Conservation (phyloP, 2,113 vertebrate species). For the Rhipidura dahli region DNA sequence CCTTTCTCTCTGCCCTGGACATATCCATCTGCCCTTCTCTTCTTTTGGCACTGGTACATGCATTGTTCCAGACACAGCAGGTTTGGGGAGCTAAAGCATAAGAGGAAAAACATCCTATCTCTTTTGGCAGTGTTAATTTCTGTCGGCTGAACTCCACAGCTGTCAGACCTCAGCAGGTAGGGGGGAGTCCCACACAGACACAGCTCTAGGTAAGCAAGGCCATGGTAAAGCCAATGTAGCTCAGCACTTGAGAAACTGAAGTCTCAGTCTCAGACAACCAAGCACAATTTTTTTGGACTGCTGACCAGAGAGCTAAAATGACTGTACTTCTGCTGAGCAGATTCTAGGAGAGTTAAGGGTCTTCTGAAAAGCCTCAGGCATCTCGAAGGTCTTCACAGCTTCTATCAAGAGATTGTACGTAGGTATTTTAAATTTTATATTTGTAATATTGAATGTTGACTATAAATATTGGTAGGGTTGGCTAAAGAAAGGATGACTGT, state of each 20-base stretch:
- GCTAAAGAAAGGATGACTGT: not conserved
- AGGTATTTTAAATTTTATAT: not conserved
- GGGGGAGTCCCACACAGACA: not conserved
- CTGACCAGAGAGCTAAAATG: not conserved
- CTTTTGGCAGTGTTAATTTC: not conserved
- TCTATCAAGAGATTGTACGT: not conserved
- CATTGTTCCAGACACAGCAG: not conserved
- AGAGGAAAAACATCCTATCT: not conserved
- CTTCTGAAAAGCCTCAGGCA: not conserved
- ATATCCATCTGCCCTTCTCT: fast-evolving
- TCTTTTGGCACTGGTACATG: not conserved
- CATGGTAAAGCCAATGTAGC: not conserved
- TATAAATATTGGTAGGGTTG: not conserved
- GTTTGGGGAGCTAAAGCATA: not conserved
- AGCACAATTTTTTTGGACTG: not conserved
- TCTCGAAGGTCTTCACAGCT: not conserved
- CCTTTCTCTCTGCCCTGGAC: not conserved
- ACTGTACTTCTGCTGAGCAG: not conserved
- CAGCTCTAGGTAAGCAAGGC: not conserved
- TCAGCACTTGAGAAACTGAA: not conserved
- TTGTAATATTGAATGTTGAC: not conserved
- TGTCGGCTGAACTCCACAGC: not conserved
- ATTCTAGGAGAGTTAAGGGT: not conserved
- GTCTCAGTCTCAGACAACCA: not conserved
- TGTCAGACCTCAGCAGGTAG: not conserved